These are phyloP conservation scores for Mellilla xanthometata DNA, from an alignment of 2,888 invertebrate genomes.

Conservation along the genomic window DNA sequence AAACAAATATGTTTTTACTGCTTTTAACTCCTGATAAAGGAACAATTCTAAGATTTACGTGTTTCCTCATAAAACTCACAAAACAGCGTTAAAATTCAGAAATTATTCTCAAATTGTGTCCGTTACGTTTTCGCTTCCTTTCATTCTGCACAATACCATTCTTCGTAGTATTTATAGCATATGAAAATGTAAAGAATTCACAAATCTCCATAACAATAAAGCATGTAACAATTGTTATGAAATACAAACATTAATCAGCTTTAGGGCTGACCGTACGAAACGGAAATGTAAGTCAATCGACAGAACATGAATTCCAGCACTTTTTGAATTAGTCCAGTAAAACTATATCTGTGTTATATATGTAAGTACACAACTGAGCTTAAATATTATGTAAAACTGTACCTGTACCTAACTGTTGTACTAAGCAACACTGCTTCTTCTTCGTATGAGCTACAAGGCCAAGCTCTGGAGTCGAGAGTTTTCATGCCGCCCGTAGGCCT, in stretches of 20 bases:
- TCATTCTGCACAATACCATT: constrained; percentile 11
- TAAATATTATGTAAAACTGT: no score
- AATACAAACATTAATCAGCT: constrained; percentile 38
- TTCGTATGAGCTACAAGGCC: no score
- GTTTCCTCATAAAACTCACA: no score
- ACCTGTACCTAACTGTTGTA: no score
- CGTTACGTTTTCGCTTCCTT: constrained; percentile 1
- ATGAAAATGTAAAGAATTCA: constrained; percentile 33
- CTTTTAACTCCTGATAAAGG: no score
- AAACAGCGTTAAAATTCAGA: not conserved
- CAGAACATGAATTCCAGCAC: constrained; percentile 6
- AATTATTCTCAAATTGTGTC: not conserved
- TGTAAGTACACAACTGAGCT: no score
- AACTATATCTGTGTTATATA: no score
- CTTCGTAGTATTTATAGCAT: constrained; percentile 12
- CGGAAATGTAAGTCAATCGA: not conserved
- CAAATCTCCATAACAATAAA: constrained; percentile 39
- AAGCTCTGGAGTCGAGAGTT: no score
- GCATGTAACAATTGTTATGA: constrained; percentile 31
- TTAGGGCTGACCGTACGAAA: constrained; percentile 27
- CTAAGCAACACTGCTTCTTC: no score
- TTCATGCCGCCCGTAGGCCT: no score
- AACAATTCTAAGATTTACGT: no score
- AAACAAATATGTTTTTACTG: no score
- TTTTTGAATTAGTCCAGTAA: not conserved